These are phyloP conservation scores for Dasyprocta punctata DNA, from an alignment of 2,113 vertebrate species.

Conservation along the genomic window DNA sequence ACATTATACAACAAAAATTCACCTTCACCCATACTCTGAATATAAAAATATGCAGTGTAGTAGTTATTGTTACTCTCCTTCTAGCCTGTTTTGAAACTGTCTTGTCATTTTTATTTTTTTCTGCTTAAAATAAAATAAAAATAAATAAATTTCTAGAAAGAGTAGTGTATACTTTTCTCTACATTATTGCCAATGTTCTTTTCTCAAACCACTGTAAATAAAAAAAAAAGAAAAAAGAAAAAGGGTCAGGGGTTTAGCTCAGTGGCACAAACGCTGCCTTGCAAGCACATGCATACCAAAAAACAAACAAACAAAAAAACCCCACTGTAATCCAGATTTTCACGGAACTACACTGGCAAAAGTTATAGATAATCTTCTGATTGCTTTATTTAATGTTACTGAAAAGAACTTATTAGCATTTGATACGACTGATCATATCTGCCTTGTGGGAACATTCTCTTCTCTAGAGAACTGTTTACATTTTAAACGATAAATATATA, in stretches of 20 bases:
- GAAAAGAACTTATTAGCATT: neutral
- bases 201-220: too few relatives aligned
- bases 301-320: too few relatives aligned
- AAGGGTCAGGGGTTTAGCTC: too few relatives aligned
- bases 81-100: too few relatives aligned
- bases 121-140: too few relatives aligned
- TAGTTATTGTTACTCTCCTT: too few relatives aligned
- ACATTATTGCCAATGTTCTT: neutral
- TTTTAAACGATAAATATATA: neutral
- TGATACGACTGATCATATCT: neutral
- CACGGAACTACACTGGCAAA: conserved; percentile 46
- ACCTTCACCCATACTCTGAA: neutral
- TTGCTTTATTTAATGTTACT: neutral
- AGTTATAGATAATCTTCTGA: neutral
- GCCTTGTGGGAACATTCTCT: neutral
- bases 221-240: too few relatives aligned
- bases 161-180: neutral
- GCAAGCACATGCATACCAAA: too few relatives aligned
- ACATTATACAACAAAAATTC: neutral
- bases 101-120: too few relatives aligned
- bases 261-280: too few relatives aligned
- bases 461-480: neutral
- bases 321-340: neutral
- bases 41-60: too few relatives aligned
- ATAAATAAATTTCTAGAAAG: neutral